These are phyloP conservation scores for Hyla sarda DNA, from an alignment of 2,113 vertebrate genomes.

Conservation along the genomic window DNA sequence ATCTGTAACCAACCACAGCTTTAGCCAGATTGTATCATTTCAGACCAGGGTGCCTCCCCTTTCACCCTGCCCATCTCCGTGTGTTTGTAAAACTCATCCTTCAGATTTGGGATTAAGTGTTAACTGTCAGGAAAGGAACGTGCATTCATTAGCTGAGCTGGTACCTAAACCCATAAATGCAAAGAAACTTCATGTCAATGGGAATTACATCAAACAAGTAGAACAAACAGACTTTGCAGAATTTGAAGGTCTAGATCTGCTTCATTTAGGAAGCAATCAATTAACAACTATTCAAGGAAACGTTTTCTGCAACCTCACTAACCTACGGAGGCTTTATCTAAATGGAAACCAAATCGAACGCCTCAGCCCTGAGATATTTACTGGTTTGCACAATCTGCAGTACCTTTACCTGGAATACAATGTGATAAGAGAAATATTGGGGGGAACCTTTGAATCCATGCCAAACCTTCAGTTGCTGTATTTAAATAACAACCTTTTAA, in stretches of 20 bases:
- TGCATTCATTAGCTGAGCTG: constrained; percentile 86
- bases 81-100: constrained; percentile 93
- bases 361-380: constrained; percentile 93
- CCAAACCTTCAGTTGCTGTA: constrained; percentile 94
- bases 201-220: constrained; percentile 92
- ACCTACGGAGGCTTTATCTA: constrained; percentile 91
- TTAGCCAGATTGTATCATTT: constrained; percentile 91
- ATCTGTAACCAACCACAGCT: constrained; percentile 80
- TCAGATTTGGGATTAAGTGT: constrained; percentile 95
- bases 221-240: constrained; percentile 84
- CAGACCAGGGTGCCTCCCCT: constrained; percentile 91
- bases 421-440: constrained; percentile 93
- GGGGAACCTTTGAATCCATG: constrained; percentile 94
- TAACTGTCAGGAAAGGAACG: constrained; percentile 93
- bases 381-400: constrained; percentile 92
- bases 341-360: constrained; percentile 96
- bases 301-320: constrained; percentile 93
- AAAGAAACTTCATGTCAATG: constrained; percentile 95
- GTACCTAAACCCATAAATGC: constrained; percentile 88
- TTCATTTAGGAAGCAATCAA: constrained; percentile 95
- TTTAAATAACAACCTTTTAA: constrained; percentile 93
- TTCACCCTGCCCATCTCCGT: constrained; percentile 85
- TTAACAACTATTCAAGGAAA: constrained; percentile 86
- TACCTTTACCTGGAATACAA: constrained; percentile 99
- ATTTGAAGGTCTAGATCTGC: constrained; percentile 94